phyloP scores from a whole-genome alignment of 2,888 invertebrate species.

The Anodontia alba region DNA sequence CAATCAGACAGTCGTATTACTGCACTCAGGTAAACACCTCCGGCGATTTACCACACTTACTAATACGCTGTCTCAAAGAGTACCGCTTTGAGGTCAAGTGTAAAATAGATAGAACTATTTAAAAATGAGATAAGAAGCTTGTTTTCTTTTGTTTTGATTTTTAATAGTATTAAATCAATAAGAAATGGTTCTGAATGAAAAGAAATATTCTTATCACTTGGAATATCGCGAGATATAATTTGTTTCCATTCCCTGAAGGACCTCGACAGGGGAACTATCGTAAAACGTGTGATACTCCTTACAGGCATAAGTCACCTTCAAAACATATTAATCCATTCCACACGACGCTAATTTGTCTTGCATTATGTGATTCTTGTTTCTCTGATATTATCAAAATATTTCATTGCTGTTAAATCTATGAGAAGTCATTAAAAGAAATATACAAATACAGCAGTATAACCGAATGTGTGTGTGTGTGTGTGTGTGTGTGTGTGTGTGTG shows the following conservation, averaged over 20 bases:
- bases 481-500: too few species aligned
- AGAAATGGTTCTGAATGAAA: neutral
- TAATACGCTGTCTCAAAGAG: conserved; percentile 44
- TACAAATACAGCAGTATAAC: too few species aligned
- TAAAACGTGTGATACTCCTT: neutral
- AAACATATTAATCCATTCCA: neutral
- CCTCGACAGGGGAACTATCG: neutral
- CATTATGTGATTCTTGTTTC: neutral
- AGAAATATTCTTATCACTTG: neutral
- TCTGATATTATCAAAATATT: neutral
- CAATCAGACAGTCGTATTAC: conserved; percentile 65
- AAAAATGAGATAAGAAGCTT: conserved; percentile 31
- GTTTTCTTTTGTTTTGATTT: conserved; percentile 55
- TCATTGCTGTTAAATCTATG: too few species aligned
- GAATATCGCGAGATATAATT: neutral
- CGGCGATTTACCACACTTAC: conserved; percentile 44
- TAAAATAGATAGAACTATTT: conserved; percentile 40
- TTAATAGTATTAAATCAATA: neutral
- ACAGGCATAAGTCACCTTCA: neutral
- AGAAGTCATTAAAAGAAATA: too few species aligned
- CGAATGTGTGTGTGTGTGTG: too few species aligned
- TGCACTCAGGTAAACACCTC: conserved; percentile 55
- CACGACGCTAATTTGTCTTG: neutral
- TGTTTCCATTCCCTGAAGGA: neutral
- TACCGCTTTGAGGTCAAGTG: conserved; percentile 49